Conservation (phyloP, 1,140 invertebrate genomes). For the Aphelinus certus region DNA sequence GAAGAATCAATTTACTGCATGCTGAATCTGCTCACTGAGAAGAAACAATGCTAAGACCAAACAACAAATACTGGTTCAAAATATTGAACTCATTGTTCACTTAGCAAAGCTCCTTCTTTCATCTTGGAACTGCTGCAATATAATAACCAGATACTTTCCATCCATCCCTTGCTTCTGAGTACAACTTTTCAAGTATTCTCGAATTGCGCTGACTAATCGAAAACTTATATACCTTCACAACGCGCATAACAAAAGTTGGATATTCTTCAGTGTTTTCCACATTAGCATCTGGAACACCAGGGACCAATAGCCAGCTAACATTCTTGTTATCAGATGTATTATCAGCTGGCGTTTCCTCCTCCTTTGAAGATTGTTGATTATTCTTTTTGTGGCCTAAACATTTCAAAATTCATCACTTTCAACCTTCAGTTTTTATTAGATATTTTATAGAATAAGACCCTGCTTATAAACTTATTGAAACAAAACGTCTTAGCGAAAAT, state of each 20-base stretch:
- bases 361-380: constrained; percentile 51
- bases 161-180: constrained; percentile 42
- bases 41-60: too few relatives aligned
- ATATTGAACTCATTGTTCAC: constrained; percentile 11
- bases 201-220: constrained; percentile 51
- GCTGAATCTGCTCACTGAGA: too few relatives aligned
- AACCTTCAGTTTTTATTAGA: constrained; percentile 31
- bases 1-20: too few relatives aligned
- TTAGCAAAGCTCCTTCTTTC: constrained; percentile 1
- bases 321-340: constrained; percentile 49
- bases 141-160: constrained; percentile 33
- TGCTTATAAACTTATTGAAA: too few relatives aligned
- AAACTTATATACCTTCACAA: constrained; percentile 62
- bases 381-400: constrained; percentile 62
- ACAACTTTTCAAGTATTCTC: constrained; percentile 22
- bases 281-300: constrained; percentile 55
- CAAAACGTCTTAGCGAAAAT: background rate
- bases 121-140: too few relatives aligned
- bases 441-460: background rate
- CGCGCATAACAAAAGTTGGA: constrained; percentile 63
- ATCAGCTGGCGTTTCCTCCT: constrained; percentile 40
- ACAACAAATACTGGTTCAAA: too few relatives aligned
- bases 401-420: constrained; percentile 50
- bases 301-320: constrained; percentile 57
- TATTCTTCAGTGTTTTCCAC: constrained; percentile 55